Evolutionary conservation across 2,888 invertebrate genomes (phyloP), one percentile per base, ranked within the genome.

Genomic region (Spodoptera picta): DNA sequence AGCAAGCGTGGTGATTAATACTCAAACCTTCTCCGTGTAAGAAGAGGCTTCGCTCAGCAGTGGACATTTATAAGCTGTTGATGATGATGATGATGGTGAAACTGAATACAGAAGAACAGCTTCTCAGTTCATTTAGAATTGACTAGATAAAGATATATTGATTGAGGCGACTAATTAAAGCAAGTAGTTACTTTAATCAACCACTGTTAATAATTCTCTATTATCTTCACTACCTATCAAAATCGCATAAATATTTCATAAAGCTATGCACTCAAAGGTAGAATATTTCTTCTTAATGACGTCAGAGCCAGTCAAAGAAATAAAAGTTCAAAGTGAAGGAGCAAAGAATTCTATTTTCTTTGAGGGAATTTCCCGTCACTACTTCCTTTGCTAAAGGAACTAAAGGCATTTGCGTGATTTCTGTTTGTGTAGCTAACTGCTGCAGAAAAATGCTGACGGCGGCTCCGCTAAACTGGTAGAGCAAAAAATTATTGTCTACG

Each of bases 291-390:
- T 52, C 60, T 23, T 50, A 59, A 65, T 72, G 60, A 65, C 60
- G 46, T n/a, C 7, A 54, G 42, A 23, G 36, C 53, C 51, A 67
- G 19, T 61, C 56, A 70, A 78, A 75, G 61, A 61, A 64, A 70
- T 36, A 55, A 43, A 36, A 62, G 60, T 62, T 73, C 65, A 79
- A 79, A 79, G 77, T 42, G 54, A 50, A 23, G 49, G 46, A 58
- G 50, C 47, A 53, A 52, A 54, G 45, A 46, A 51, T 68, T 61
- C 53, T 46, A 54, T 60, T 68, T 65, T 63, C 69, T 68, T 68
- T 58, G 52, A 59, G 23, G 52, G 65, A 61, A 49, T 72, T 71
- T 51, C 60, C 60, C 53, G 48, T 51, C 58, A 31, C 54, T 61
- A 43, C 54, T 62, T 65, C 69, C 77, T 52, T 49, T 51, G 51